Conservation (phyloP, 2,888 invertebrate genomes). For the Nowickia ferox region DNA sequence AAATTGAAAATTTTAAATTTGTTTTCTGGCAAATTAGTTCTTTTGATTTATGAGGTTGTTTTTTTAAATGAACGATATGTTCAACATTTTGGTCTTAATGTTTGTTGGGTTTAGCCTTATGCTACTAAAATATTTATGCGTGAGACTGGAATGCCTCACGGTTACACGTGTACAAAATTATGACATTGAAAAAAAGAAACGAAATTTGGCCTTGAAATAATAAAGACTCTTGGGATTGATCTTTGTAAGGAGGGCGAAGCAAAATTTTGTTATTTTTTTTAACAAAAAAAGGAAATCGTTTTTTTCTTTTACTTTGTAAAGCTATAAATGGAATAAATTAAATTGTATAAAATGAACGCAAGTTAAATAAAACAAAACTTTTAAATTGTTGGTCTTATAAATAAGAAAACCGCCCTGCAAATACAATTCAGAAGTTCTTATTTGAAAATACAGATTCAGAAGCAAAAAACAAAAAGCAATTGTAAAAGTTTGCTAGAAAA, state of each 20-base stretch:
- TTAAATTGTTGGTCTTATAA: no score
- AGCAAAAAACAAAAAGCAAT: no score
- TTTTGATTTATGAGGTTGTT: no score
- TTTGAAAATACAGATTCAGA: no score
- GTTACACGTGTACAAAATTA: constrained; percentile 54
- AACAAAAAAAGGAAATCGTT: not conserved
- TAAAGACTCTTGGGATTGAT: not conserved
- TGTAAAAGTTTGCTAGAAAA: no score
- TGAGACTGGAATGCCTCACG: constrained; percentile 21
- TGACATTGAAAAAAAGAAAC: not conserved
- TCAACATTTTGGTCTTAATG: no score
- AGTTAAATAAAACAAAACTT: not conserved
- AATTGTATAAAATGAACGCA: not conserved
- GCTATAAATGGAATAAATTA: constrained; percentile 28
- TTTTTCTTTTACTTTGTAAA: not conserved
- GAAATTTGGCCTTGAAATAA: constrained; percentile 10
- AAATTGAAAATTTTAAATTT: no score
- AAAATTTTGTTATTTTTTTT: no score
- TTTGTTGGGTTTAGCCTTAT: no score
- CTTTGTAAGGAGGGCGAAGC: not conserved
- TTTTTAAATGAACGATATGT: no score
- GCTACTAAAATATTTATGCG: not conserved
- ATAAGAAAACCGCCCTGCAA: not conserved
- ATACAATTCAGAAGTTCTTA: no score
- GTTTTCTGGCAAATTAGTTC: no score